Percentiles rank a stretch among this genome's conserved stretches.
These are phyloP conservation scores for Thereva nobilitata DNA, from an alignment of 2,888 invertebrate species.

Conservation along the genomic window DNA sequence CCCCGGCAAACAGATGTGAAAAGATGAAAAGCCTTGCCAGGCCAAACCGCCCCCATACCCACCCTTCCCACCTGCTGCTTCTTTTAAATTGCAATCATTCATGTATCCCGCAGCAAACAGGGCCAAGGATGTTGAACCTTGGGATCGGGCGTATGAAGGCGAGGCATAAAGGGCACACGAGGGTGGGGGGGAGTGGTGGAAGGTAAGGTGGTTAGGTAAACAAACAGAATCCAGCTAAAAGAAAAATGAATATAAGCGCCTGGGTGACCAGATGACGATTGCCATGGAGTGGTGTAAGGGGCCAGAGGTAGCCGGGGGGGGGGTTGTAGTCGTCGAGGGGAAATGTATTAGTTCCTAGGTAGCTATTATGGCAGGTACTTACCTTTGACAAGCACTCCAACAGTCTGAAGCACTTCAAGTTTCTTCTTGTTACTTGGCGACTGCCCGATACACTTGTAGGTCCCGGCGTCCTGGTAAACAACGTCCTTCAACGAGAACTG, in stretches of 20 bases:
- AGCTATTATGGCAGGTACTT: constrained; percentile 48
- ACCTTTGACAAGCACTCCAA: constrained; percentile 63
- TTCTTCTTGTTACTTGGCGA: constrained; percentile 59
- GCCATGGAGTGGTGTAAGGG: too few relatives aligned
- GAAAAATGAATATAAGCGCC: too few relatives aligned
- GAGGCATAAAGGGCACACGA: not conserved
- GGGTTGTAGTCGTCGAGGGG: too few relatives aligned
- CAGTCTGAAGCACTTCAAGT: constrained; percentile 62
- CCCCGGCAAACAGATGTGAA: constrained; percentile 33
- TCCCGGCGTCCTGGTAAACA: constrained; percentile 76
- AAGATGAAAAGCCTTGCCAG: constrained; percentile 20
- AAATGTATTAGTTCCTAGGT: not conserved
- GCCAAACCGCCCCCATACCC: constrained; percentile 3
- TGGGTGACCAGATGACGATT: too few relatives aligned
- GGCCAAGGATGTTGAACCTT: not conserved
- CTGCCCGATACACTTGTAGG: constrained; percentile 71
- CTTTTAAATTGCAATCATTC: constrained; percentile 33
- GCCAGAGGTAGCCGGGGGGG: too few relatives aligned
- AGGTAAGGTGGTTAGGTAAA: constrained; percentile 2
- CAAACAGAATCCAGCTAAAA: constrained; percentile 14
- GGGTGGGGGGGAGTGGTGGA: not conserved
- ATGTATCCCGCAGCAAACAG: constrained; percentile 17
- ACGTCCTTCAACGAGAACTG: constrained; percentile 71
- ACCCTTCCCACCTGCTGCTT: not conserved
- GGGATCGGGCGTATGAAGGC: too few relatives aligned